Conservation (phyloP, 2,888 invertebrate genomes). For the Acronicta aceris region DNA sequence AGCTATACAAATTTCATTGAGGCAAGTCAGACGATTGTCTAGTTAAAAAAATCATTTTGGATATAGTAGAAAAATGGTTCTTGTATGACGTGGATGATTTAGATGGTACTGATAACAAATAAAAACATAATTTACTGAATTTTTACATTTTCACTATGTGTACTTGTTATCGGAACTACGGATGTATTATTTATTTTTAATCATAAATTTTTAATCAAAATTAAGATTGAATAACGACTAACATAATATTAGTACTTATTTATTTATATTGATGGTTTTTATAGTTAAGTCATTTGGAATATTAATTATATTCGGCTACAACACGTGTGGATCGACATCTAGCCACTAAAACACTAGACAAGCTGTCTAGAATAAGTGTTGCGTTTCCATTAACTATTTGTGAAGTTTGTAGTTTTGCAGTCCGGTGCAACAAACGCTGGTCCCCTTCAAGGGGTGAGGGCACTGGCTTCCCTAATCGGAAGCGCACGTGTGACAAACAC, state of each 20-base stretch:
- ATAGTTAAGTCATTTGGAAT: constrained; percentile 28
- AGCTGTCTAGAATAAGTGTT: background rate
- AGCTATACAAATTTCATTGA: background rate
- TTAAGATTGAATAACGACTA: constrained; percentile 30
- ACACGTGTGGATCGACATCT: constrained; percentile 11
- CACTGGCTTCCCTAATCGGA: too few relatives aligned
- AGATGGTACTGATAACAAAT: constrained; percentile 17
- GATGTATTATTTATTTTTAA: constrained; percentile 46
- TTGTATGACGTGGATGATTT: constrained; percentile 22
- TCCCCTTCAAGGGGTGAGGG: too few relatives aligned
- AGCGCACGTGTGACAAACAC: too few relatives aligned
- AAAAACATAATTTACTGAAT: background rate
- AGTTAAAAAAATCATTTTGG: background rate
- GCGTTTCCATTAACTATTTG: background rate
- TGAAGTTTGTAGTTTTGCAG: background rate
- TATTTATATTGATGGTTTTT: constrained; percentile 34
- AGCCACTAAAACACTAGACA: background rate
- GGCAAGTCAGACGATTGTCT: background rate
- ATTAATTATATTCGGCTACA: constrained; percentile 16
- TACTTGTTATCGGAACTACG: constrained; percentile 13
- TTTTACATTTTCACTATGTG: background rate
- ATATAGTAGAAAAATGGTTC: constrained; percentile 19
- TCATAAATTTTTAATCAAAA: constrained; percentile 22
- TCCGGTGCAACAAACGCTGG: too few relatives aligned
- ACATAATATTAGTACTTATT: constrained; percentile 38